Evolutionary conservation across 1,140 invertebrate species (phyloP), one percentile per base, ranked within the genome.

Genomic region (Pseudomyrmex concolor): DNA sequence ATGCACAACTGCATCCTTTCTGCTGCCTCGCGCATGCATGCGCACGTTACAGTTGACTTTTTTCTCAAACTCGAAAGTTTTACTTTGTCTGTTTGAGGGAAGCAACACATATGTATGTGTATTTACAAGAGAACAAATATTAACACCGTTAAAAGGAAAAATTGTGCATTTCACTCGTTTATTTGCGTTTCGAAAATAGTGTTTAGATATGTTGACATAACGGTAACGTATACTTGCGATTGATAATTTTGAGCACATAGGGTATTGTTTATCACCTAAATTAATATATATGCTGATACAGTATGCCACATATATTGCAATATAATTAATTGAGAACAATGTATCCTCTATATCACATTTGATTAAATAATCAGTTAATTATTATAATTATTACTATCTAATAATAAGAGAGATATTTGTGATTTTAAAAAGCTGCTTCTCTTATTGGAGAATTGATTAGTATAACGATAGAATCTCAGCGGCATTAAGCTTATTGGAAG

Each of bases 1-100:
- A 71, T 60, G 54, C 22, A 59, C 13, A 80, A 34, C 17, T 66
- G 12, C 19, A 50, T 34, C 7, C n/a, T 17, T 71, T 25, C 54
- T 57, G 15, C 51, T 68, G 66, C 19, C 48, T 68, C 22, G 22
- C 50, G 22, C 50, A 54, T 70, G 22, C 67, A 54, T 54, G 15
- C n/a, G 19, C 15, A 12, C n/a, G 54, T 48, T n/a, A 34, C 15
- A 13, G 10, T n/a, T 10, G 54, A 57, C 19, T 15, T 66, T 48
- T 67, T 67, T 57, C 19, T 45, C 12, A 13, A 48, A 70, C 15
- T 70, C 2, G 3, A 48, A 70, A 70, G 70, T 59, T 68, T 13
- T 34, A 57, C 25, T 9, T 71, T 63, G 10, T 63, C 7, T 63
- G 13, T 25, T 7, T 34, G 68, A 70, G 4, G 12, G 15, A 19